These are phyloP conservation scores for Papilio dardanus DNA, from an alignment of 1,140 invertebrate species.

Conservation along the genomic window DNA sequence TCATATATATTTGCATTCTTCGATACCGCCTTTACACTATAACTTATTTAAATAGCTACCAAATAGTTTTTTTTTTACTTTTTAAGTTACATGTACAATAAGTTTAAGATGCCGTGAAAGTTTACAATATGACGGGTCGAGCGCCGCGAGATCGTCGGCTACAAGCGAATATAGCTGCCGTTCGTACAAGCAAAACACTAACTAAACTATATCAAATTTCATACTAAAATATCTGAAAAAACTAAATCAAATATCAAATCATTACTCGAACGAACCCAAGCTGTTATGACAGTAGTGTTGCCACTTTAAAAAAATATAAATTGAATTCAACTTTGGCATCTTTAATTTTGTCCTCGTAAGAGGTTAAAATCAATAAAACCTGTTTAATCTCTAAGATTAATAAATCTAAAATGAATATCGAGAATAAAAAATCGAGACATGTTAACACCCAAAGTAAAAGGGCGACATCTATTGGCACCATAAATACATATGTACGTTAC, in stretches of 20 bases:
- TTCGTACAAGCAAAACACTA: slow-evolving; percentile 17
- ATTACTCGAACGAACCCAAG: neutral
- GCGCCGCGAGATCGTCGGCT: slow-evolving; percentile 47
- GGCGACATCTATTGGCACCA: slow-evolving; percentile 51
- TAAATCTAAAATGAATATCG: slow-evolving; percentile 10
- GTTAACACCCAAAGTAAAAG: neutral
- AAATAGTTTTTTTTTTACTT: slow-evolving; percentile 69
- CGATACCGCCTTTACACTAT: slow-evolving; percentile 64
- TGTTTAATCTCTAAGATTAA: slow-evolving; percentile 23
- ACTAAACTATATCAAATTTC: slow-evolving; percentile 6
- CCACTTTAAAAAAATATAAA: slow-evolving; percentile 1
- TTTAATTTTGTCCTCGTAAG: neutral
- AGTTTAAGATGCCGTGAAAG: slow-evolving; percentile 72
- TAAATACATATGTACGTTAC: slow-evolving; percentile 64
- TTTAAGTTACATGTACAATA: slow-evolving; percentile 78
- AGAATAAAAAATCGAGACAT: slow-evolving; percentile 1
- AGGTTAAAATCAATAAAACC: slow-evolving; percentile 8
- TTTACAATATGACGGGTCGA: slow-evolving; percentile 53
- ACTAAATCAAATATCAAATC: neutral
- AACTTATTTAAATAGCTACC: slow-evolving; percentile 80
- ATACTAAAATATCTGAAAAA: neutral
- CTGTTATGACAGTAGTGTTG: neutral
- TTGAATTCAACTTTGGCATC: slow-evolving; percentile 9
- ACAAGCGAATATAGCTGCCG: slow-evolving; percentile 35
- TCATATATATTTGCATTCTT: slow-evolving; percentile 62